Evolutionary conservation across 2,888 invertebrate species (phyloP).

Genomic region (Campoplex nolae): DNA sequence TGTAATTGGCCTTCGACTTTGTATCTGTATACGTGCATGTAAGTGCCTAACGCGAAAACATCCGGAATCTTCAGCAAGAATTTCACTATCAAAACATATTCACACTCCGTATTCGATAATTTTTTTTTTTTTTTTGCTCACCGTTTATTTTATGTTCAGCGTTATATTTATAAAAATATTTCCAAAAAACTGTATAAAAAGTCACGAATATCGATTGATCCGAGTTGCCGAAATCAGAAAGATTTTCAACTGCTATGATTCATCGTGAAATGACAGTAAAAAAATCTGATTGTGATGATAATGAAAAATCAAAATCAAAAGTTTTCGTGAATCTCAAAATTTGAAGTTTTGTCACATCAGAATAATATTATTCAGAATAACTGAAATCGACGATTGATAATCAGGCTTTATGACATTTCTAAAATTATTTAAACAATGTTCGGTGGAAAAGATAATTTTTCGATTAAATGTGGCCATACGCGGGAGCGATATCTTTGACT

Average conservation of each 20-base stretch:
- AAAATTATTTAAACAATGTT: background rate
- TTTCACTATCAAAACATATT: background rate
- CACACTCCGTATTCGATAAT: background rate
- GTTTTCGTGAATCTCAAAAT: too few relatives aligned
- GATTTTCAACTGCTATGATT: too few relatives aligned
- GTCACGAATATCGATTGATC: background rate
- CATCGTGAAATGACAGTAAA: too few relatives aligned
- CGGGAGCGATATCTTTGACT: conserved; percentile 17
- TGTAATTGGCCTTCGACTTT: conserved; percentile 64
- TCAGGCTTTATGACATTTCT: background rate
- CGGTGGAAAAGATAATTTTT: background rate
- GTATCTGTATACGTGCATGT: background rate
- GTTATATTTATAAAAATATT: too few relatives aligned
- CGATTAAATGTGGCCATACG: background rate
- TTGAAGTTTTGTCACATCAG: too few relatives aligned
- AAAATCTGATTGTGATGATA: too few relatives aligned
- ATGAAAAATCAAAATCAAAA: too few relatives aligned
- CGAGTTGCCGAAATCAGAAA: background rate
- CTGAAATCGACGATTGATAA: too few relatives aligned
- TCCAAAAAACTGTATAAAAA: background rate
- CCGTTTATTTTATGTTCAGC: background rate
- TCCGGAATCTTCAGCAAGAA: background rate
- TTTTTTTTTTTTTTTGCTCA: background rate
- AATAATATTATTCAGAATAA: too few relatives aligned
- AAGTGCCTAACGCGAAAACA: background rate